Evolutionary conservation across 2,888 invertebrate species (phyloP).

Genomic region (Hirtodrosophila trivittata): DNA sequence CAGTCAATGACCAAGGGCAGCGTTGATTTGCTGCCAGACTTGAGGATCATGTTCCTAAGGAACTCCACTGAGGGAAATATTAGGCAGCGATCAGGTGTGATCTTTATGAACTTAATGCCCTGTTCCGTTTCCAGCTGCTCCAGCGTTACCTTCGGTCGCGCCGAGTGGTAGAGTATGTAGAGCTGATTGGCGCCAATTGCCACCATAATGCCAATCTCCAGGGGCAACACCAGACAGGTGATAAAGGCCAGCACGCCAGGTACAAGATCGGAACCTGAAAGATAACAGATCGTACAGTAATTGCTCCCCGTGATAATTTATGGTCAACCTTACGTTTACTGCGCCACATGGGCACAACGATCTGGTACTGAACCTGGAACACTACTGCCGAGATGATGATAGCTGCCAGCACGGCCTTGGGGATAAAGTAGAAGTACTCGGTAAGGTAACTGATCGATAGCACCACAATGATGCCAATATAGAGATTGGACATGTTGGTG

Average conservation of each 20-base stretch:
- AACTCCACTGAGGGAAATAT: conserved; percentile 97
- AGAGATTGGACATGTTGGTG: conserved; percentile 92
- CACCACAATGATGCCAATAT: conserved; percentile 92
- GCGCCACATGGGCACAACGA: conserved; percentile 93
- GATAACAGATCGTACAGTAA: not conserved
- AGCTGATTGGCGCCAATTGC: conserved; percentile 93
- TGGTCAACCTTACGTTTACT: conserved; percentile 91
- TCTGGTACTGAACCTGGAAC: conserved; percentile 94
- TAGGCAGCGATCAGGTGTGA: conserved; percentile 93
- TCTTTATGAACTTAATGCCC: conserved; percentile 90
- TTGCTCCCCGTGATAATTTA: not conserved
- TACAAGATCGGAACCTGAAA: conserved; percentile 92
- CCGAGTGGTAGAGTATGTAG: conserved; percentile 94
- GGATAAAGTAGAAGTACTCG: conserved; percentile 93
- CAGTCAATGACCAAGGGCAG: conserved; percentile 93
- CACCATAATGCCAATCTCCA: conserved; percentile 93
- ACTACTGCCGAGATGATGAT: conserved; percentile 96
- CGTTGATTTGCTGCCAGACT: conserved; percentile 87
- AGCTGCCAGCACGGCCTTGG: conserved; percentile 92
- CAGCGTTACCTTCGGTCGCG: conserved; percentile 92
- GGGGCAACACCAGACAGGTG: conserved; percentile 91
- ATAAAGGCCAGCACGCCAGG: conserved; percentile 94
- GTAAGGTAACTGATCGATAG: conserved; percentile 93
- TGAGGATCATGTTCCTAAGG: conserved; percentile 92
- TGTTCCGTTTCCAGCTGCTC: conserved; percentile 89